Base-by-base conservation (phyloP, 2,888 invertebrate genomes). In the Petrophora chlorosata region DNA sequence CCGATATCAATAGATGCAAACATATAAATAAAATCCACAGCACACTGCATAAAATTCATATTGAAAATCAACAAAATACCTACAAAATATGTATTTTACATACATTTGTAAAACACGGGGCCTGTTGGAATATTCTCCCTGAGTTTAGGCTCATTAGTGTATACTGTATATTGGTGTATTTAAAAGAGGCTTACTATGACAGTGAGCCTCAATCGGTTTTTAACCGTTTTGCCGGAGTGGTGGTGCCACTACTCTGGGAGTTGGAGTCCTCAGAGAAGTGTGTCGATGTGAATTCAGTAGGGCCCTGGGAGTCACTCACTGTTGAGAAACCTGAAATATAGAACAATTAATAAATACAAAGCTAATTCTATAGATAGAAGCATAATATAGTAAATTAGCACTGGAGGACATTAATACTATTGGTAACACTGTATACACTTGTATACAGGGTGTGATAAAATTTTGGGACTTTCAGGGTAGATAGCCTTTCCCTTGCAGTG, bases 231-330 rank as follows among this genome's bases (percentile, higher is more conserved):
- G 95, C 93, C 3, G 93, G 92, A 9, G 90, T 90, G 49, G 84
- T 86, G 41, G 94, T 93, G 70, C 96, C 96, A 74, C 96, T 96
- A 69, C 96, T 95, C 81, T 96, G 96, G 0, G 96, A 97, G 86
- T 97, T 97, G 7, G 97, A 97, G 78, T 97, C 97, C 82, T 97
- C 97, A 0, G 96, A 97, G 80, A 97, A 97, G 59, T 95, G 94
- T 12, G 94, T 92, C n/a, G 96, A 95, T 48, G 95, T 95, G 71
- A 95, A 95, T 59, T 97, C 96, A 16, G 95, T 95, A 1, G 96
- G 94, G 9, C 96, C 97, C 84, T 97, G 97, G 0, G 96, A 96
- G 82, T 97, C 97, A 76, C 97, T 97, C 4, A 96, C 96, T 61
- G 96, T 95, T 10, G 97, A 97, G 79, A 97, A 97, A 91, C 96